Conservation (phyloP, 2,113 vertebrate species). For the Gopherus evgoodei region DNA sequence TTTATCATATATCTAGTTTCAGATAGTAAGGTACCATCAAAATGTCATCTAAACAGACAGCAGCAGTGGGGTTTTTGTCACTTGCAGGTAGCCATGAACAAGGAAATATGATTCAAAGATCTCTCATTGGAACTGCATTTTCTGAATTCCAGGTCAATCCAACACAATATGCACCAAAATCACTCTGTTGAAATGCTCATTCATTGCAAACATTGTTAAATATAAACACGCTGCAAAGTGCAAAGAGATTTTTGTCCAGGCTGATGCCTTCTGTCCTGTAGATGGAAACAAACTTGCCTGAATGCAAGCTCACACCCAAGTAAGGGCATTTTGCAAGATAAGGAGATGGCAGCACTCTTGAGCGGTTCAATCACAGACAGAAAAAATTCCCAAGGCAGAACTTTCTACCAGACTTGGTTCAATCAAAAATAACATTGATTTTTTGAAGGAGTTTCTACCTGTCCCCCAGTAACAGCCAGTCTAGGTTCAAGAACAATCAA, state of each 20-base stretch:
- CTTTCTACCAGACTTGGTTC: neutral
- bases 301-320: neutral
- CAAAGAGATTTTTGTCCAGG: neutral
- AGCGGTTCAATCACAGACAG: neutral
- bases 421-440: neutral
- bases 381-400: neutral
- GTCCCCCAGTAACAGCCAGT: neutral
- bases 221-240: neutral
- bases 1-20: neutral
- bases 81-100: neutral
- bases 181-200: neutral
- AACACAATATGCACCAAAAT: neutral
- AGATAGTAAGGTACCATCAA: neutral
- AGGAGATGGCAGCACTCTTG: neutral
- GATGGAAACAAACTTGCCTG: neutral
- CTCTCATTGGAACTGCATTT: neutral
- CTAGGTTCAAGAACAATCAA: neutral
- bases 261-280: neutral
- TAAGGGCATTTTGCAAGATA: neutral
- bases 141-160: neutral
- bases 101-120: neutral
- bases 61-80: neutral
- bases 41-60: rapidly evolving
- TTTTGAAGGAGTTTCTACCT: neutral
- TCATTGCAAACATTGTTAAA: neutral